Evolutionary conservation across 2,888 invertebrate genomes (phyloP).

Genomic region (Luperina testacea): DNA sequence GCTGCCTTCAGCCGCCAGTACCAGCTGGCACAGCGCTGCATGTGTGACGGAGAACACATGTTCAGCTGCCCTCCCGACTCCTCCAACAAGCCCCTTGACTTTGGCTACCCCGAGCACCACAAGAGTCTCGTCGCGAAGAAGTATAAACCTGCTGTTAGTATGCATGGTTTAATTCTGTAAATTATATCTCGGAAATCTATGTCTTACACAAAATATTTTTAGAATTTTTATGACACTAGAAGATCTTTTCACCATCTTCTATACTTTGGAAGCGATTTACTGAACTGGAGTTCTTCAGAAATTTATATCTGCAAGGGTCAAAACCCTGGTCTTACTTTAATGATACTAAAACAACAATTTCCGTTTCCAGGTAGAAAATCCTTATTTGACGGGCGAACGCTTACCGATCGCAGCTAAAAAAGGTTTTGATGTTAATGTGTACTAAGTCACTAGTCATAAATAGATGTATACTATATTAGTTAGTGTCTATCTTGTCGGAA

Average conservation of each 20-base stretch:
- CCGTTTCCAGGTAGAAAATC: conserved; percentile 92
- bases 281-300: conserved; percentile 8
- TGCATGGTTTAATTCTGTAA: conserved; percentile 46
- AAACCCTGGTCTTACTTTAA: conserved; percentile 14
- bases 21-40: conserved; percentile 97
- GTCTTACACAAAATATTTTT: conserved; percentile 49
- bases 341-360: conserved; percentile 52
- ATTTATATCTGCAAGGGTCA: conserved; percentile 14
- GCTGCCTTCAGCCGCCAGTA: conserved; percentile 98
- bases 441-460: conserved; percentile 72
- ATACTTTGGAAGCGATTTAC: conserved; percentile 43
- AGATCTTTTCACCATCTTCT: conserved; percentile 37
- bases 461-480: conserved; percentile 67
- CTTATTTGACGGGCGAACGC: conserved; percentile 95
- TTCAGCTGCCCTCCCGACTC: conserved; percentile 94
- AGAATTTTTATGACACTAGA: conserved; percentile 38
- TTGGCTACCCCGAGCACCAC: conserved; percentile 92
- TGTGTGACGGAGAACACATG: conserved; percentile 99
- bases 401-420: conserved; percentile 98
- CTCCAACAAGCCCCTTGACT: conserved; percentile 88
- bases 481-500: conserved; percentile 70
- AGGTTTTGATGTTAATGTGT: conserved; percentile 92
- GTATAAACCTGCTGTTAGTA: conserved; percentile 90
- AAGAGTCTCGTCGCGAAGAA: conserved; percentile 94
- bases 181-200: conserved; percentile 24